phyloP scores from a whole-genome alignment of 2,113 vertebrate species.

The Vanacampus margaritifer region DNA sequence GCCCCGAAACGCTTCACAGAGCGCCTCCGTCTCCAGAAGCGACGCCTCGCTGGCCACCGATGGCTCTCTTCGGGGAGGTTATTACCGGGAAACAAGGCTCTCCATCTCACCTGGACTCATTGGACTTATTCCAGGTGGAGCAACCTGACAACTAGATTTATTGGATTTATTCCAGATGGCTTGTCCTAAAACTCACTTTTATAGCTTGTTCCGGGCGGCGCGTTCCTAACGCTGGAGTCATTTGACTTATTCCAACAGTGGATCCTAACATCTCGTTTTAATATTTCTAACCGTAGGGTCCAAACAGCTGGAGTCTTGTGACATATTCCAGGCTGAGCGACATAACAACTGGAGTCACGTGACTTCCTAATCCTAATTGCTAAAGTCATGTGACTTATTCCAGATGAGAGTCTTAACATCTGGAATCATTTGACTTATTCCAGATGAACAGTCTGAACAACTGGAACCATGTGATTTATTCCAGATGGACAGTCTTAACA shows the following conservation, averaged over 20 bases:
- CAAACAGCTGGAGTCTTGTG: background rate
- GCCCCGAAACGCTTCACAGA: constrained; percentile 48
- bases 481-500: background rate
- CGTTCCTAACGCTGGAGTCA: background rate
- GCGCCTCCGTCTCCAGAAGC: constrained; percentile 45
- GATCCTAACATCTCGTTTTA: too few relatives aligned
- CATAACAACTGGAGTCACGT: background rate
- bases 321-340: background rate
- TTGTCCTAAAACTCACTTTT: background rate
- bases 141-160: background rate
- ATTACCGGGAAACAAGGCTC: constrained; percentile 43
- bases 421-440: too few relatives aligned
- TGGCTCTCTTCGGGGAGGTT: constrained; percentile 50
- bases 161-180: background rate
- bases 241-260: background rate
- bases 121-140: background rate
- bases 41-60: constrained; percentile 34
- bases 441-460: background rate
- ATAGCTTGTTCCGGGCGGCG: background rate
- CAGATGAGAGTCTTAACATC: too few relatives aligned
- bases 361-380: too few relatives aligned
- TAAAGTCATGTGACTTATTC: too few relatives aligned
- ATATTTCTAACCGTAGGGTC: too few relatives aligned
- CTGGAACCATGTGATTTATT: background rate
- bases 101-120: constrained; percentile 13